phyloP scores from a whole-genome alignment of 2,888 invertebrate species.

The Tromatobia lineatoria region DNA sequence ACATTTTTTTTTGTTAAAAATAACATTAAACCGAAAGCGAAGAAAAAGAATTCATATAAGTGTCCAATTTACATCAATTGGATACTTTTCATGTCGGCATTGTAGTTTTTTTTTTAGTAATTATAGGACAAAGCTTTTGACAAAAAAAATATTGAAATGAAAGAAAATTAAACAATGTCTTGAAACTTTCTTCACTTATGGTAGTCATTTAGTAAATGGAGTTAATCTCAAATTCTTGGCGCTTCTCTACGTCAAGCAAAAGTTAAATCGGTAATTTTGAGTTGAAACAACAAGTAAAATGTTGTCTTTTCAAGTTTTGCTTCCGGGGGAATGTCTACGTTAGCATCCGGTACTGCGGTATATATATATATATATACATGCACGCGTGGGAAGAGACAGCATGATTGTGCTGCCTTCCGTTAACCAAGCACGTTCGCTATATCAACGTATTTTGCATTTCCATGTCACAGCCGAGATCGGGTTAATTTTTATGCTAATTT shows the following conservation, averaged over 20 bases:
- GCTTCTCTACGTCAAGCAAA: neutral
- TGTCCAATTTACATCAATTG: no score
- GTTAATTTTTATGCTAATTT: conserved; percentile 64
- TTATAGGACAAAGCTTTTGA: no score
- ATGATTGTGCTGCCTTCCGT: conserved; percentile 17
- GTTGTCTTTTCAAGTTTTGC: conserved; percentile 34
- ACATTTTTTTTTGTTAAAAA: no score
- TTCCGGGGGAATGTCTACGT: conserved; percentile 6
- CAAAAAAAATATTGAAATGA: no score
- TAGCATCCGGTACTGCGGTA: neutral
- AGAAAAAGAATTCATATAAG: no score
- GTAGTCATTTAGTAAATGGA: neutral
- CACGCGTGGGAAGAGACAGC: conserved; percentile 7
- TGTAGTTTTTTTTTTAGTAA: no score
- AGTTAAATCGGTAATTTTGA: conserved; percentile 5
- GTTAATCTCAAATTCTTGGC: neutral
- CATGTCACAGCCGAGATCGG: conserved; percentile 34
- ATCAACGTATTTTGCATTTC: conserved; percentile 61
- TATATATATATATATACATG: neutral
- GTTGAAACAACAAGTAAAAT: conserved; percentile 36
- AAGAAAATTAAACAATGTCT: no score
- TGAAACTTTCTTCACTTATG: neutral
- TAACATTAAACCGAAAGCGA: no score
- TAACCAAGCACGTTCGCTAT: conserved; percentile 50
- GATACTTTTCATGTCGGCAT: no score